Percentiles rank a stretch among this genome's conserved stretches.
These are phyloP conservation scores for Acromyrmex echinatior DNA, from an alignment of 1,140 invertebrate genomes.

Conservation along the genomic window DNA sequence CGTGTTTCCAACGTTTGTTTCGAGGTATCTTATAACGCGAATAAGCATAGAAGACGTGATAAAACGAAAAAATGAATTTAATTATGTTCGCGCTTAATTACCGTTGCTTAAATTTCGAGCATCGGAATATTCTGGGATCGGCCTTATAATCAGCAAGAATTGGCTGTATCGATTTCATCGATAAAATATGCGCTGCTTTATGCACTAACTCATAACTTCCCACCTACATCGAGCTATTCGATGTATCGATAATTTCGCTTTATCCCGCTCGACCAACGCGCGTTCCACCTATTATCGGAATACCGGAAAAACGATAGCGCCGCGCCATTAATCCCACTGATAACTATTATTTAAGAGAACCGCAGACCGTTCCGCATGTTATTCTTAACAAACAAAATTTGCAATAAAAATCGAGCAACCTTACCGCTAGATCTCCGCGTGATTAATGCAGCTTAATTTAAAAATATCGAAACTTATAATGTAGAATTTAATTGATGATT, in stretches of 20 bases:
- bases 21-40: background rate
- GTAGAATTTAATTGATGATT: background rate
- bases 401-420: constrained; percentile 63
- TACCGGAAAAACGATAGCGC: constrained; percentile 74
- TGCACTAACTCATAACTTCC: constrained; percentile 64
- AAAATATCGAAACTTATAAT: background rate
- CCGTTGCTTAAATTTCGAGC: constrained; percentile 9
- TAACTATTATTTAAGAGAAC: constrained; percentile 74
- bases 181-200: constrained; percentile 62
- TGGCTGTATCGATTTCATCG: constrained; percentile 50
- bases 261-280: constrained; percentile 29
- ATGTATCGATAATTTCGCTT: constrained; percentile 74
- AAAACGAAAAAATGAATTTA: constrained; percentile 5
- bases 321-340: constrained; percentile 72
- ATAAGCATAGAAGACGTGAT: background rate
- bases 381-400: constrained; percentile 67
- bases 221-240: constrained; percentile 43
- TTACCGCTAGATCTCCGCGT: background rate
- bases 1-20: background rate
- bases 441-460: constrained; percentile 31
- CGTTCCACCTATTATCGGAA: constrained; percentile 69
- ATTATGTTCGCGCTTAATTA: constrained; percentile 37
- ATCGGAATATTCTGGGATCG: background rate
- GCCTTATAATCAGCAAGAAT: constrained; percentile 10
- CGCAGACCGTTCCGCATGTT: constrained; percentile 43